Base-by-base conservation (phyloP, 2,797 vertebrate species). In the Mallotus villosus region DNA sequence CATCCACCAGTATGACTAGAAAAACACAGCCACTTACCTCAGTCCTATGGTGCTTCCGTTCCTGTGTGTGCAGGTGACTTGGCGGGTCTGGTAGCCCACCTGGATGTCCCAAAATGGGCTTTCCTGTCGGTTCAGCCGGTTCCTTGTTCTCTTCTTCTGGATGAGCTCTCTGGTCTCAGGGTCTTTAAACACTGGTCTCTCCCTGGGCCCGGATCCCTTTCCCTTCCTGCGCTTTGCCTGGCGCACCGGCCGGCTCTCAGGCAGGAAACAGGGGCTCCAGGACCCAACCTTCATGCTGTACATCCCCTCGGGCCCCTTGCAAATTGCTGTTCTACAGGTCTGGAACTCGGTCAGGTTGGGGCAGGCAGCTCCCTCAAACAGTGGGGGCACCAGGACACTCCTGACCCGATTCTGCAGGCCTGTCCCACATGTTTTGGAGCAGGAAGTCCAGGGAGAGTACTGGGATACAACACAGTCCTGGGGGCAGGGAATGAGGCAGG, bases 321-420 rank as follows among this genome's bases (percentile, higher is more conserved):
- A 99, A 0, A 92, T 85, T 21, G 92, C 85, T 0, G 88, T 93
- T 67, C 89, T 94, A 73, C 98, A 99, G n/a, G 94, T 91, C 84
- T 95, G 95, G 81, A 98, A 97, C 80, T 99, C 96, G 0, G 98
- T 99, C 21, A 99, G 90, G 86, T 99, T 98, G 0, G 95, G 95
- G 69, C 98, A 99, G 1, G 89, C 71, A 0, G 90, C 88, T 0
- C 97, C 98, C 0, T 95, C 95, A 0, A 97, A 98, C 73, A 95
- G 94, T 0, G 97, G 95, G 0, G 96, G 95, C 0, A 96, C 94
- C 71, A 98, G 90, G 27, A 98, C 93, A 0, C 93, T 93, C 0
- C 97, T 95, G 0, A 96, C 92, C 0, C 97, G 91, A 86, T 97
- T 96, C 82, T 95, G 95, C 11, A 99, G 92, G 25, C 98, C 97